phyloP scores from a whole-genome alignment of 2,113 vertebrate genomes.

The Hyla sarda region DNA sequence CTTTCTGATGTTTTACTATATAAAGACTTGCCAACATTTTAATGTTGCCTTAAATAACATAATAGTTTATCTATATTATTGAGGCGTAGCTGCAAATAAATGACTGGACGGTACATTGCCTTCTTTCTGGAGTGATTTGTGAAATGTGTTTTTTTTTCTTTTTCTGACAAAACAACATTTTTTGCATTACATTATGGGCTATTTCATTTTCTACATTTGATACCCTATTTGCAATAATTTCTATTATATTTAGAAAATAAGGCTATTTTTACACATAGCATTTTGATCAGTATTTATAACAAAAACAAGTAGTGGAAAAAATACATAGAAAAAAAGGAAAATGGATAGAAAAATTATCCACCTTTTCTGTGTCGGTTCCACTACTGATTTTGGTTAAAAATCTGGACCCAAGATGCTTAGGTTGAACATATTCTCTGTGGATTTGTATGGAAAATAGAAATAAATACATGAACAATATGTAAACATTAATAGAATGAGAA shows the following conservation, averaged over 20 bases:
- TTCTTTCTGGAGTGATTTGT: constrained; percentile 19
- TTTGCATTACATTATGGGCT: background rate
- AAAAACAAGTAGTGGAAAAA: too few relatives aligned
- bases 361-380: too few relatives aligned
- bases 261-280: too few relatives aligned
- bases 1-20: background rate
- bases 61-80: constrained; percentile 31
- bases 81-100: constrained; percentile 41
- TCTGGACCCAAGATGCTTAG: too few relatives aligned
- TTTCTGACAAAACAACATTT: background rate
- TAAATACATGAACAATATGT: too few relatives aligned
- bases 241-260: background rate
- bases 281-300: too few relatives aligned
- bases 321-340: too few relatives aligned
- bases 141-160: background rate
- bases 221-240: background rate
- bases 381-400: too few relatives aligned
- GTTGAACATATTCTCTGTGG: too few relatives aligned
- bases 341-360: too few relatives aligned
- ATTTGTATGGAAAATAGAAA: too few relatives aligned
- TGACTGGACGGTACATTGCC: constrained; percentile 33
- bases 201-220: background rate
- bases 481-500: too few relatives aligned
- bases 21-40: background rate
- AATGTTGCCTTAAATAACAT: constrained; percentile 32